Percentiles rank a stretch among this genome's conserved stretches.
Conservation (phyloP, 2,113 vertebrate species). For the Speoplatyrhinus poulsoni region DNA sequence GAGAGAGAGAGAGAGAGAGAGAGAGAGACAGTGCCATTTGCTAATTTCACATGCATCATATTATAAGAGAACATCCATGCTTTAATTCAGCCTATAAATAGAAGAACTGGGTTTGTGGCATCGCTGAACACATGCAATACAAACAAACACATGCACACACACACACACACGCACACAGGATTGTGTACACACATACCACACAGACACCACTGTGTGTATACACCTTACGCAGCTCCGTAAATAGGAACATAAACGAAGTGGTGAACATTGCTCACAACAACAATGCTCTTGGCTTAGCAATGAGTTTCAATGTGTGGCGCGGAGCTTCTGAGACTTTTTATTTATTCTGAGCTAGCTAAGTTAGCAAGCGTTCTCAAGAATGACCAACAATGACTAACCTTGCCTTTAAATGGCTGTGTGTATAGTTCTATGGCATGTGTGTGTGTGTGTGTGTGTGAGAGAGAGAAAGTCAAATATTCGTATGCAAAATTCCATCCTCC, state of each 20-base stretch:
- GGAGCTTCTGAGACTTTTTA: too few relatives aligned
- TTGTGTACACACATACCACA: too few relatives aligned
- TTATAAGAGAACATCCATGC: constrained; percentile 32
- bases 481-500: constrained; percentile 2
- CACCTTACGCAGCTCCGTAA: too few relatives aligned
- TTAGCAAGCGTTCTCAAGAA: background rate
- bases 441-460: too few relatives aligned
- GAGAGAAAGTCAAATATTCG: background rate
- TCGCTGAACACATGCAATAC: background rate
- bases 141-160: constrained; percentile 5
- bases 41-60: constrained; percentile 40
- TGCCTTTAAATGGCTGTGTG: background rate
- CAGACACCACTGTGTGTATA: too few relatives aligned
- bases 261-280: too few relatives aligned
- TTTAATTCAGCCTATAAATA: constrained; percentile 52
- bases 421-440: too few relatives aligned
- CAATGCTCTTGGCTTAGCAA: too few relatives aligned
- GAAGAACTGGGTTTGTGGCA: constrained; percentile 23
- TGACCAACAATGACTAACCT: background rate
- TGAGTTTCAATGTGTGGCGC: too few relatives aligned
- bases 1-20: background rate
- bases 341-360: too few relatives aligned
- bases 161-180: constrained; percentile 5
- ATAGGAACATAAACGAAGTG: too few relatives aligned
- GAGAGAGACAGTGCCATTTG: constrained; percentile 14